Percentiles rank a stretch among this genome's conserved stretches.
Evolutionary conservation across 2,888 invertebrate genomes (phyloP).

Genomic region (Tipula helvola): DNA sequence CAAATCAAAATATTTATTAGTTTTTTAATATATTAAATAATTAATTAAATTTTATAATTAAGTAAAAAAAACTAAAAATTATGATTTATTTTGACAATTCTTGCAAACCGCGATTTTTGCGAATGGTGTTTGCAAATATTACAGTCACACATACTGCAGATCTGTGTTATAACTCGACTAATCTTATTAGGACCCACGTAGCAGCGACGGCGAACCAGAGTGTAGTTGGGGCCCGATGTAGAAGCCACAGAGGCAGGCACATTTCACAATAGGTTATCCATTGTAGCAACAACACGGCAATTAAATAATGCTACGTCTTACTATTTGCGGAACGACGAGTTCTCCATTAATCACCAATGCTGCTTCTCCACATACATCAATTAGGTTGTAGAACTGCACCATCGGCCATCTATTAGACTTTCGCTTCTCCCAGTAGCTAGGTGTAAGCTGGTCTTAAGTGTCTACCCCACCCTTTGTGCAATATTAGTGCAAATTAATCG

Average conservation of each 20-base stretch:
- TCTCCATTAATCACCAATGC: not conserved
- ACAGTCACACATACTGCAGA: not conserved
- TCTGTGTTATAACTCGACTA: not conserved
- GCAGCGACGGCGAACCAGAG: not conserved
- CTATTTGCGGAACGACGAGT: not conserved
- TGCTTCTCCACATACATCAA: not conserved
- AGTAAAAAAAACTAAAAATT: not conserved
- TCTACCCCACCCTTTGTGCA: not conserved
- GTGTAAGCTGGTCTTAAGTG: too few relatives aligned
- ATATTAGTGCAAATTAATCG: not conserved
- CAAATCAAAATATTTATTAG: too few relatives aligned
- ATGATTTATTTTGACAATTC: not conserved
- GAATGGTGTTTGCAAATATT: not conserved
- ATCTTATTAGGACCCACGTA: not conserved
- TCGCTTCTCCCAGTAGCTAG: too few relatives aligned
- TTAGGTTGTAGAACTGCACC: too few relatives aligned
- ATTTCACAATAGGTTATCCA: not conserved
- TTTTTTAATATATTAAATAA: too few relatives aligned
- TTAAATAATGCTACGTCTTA: not conserved
- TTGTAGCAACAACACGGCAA: not conserved
- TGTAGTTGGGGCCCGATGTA: not conserved
- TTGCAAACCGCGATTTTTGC: not conserved
- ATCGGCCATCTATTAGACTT: too few relatives aligned
- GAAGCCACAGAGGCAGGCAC: not conserved
- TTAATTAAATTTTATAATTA: too few relatives aligned